A percentile compares a stretch with the other conserved stretches of the same genome.
Evolutionary conservation across 1,140 invertebrate species (phyloP).

Genomic region (Pissodes strobi): DNA sequence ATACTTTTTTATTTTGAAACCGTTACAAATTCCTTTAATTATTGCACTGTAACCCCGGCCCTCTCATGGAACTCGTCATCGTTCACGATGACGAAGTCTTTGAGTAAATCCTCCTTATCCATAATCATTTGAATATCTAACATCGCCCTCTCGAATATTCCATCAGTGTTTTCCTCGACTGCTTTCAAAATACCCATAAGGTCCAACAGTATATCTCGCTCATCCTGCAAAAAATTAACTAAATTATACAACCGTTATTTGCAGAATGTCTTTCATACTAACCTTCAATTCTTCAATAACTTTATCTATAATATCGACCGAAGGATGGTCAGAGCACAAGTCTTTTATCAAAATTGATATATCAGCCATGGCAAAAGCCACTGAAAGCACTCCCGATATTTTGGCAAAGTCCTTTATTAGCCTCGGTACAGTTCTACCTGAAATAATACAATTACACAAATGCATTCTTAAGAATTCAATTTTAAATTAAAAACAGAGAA

Average conservation of each 20-base stretch:
- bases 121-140: slow-evolving; percentile 31
- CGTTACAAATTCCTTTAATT: too few relatives aligned
- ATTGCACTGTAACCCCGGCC: slow-evolving; percentile 16
- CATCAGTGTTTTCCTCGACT: slow-evolving; percentile 8
- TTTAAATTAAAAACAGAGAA: background rate
- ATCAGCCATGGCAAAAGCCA: slow-evolving; percentile 35
- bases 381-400: slow-evolving; percentile 31
- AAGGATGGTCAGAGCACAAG: slow-evolving; percentile 34
- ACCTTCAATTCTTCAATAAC: slow-evolving; percentile 26
- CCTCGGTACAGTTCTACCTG: slow-evolving; percentile 21
- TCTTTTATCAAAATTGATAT: slow-evolving; percentile 35
- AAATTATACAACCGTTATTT: background rate
- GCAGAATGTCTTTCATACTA: background rate
- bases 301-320: slow-evolving; percentile 32
- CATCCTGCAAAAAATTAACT: slow-evolving; percentile 19
- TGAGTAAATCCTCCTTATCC: slow-evolving; percentile 26
- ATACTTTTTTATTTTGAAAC: too few relatives aligned
- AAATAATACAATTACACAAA: too few relatives aligned
- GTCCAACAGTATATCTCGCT: slow-evolving; percentile 27
- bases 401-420: slow-evolving; percentile 28
- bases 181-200: slow-evolving; percentile 24
- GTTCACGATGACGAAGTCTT: slow-evolving; percentile 36
- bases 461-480: background rate
- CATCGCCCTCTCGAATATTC: slow-evolving; percentile 25
- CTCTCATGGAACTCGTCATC: slow-evolving; percentile 27